These are phyloP conservation scores for Oryzias javanicus DNA, from an alignment of 2,113 vertebrate genomes.

Conservation along the genomic window DNA sequence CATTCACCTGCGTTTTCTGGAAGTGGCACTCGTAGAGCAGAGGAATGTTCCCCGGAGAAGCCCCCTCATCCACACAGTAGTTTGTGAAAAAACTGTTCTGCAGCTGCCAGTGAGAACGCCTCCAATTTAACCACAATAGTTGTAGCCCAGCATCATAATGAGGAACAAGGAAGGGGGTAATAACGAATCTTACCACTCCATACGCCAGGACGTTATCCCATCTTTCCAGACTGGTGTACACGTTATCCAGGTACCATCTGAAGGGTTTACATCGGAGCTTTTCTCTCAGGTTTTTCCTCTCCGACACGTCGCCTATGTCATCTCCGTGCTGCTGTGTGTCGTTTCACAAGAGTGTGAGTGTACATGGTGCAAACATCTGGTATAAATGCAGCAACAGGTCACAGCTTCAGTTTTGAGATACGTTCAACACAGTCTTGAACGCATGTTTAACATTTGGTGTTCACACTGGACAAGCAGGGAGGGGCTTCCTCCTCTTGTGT, in stretches of 20 bases:
- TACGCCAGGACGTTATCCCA: conserved; percentile 46
- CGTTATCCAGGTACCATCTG: conserved; percentile 91
- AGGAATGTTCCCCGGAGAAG: conserved; percentile 60
- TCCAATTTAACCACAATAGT: not conserved
- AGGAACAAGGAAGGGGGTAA: too few relatives aligned
- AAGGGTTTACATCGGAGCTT: conserved; percentile 90
- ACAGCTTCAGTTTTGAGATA: not conserved
- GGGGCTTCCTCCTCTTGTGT: too few relatives aligned
- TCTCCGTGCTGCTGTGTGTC: conserved; percentile 83
- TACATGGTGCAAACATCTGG: not conserved
- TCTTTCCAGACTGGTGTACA: conserved; percentile 81
- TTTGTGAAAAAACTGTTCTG: conserved; percentile 27
- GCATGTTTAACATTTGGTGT: too few relatives aligned
- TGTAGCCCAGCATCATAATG: too few relatives aligned
- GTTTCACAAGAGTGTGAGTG: not conserved
- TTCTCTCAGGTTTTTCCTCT: conserved; percentile 83
- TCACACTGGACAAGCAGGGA: too few relatives aligned
- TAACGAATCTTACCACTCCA: conserved; percentile 54
- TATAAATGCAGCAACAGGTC: not conserved
- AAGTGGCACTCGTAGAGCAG: conserved; percentile 56
- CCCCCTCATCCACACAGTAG: conserved; percentile 62
- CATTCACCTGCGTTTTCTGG: conserved; percentile 50
- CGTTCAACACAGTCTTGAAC: too few relatives aligned
- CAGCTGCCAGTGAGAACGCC: conserved; percentile 27
- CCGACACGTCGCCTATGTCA: conserved; percentile 86